These are phyloP conservation scores for Blera fallax DNA, from an alignment of 2,888 invertebrate species.

Conservation along the genomic window DNA sequence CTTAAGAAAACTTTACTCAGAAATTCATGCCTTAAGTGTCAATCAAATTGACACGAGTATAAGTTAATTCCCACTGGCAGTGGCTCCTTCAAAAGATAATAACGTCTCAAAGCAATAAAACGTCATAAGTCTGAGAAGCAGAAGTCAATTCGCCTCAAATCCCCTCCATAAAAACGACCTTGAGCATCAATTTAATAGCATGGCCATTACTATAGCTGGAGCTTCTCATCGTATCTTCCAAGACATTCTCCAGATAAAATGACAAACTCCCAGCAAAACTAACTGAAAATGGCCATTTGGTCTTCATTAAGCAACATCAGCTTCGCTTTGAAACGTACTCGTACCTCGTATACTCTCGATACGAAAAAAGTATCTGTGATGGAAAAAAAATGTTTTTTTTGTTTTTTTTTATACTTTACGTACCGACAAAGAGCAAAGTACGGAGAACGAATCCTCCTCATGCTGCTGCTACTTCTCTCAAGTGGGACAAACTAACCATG, in stretches of 20 bases:
- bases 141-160: constrained; percentile 28
- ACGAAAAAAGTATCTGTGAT: neutral
- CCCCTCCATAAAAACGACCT: constrained; percentile 33
- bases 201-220: neutral
- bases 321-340: neutral
- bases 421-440: constrained; percentile 45
- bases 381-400: neutral
- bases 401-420: constrained; percentile 10
- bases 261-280: neutral
- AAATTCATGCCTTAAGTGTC: constrained; percentile 2
- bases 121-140: neutral
- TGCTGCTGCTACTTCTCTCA: constrained; percentile 30
- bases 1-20: neutral
- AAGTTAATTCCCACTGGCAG: constrained; percentile 9
- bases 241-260: constrained; percentile 15
- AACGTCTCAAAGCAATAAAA: constrained; percentile 9
- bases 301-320: constrained; percentile 40
- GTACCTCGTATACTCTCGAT: neutral
- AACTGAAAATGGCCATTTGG: constrained; percentile 29
- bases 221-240: neutral
- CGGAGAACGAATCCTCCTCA: constrained; percentile 15
- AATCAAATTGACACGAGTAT: constrained; percentile 30
- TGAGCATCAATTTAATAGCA: constrained; percentile 19
- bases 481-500: constrained; percentile 58
- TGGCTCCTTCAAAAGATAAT: constrained; percentile 1